Percentiles rank a stretch among this genome's conserved stretches.
phyloP scores from a whole-genome alignment of 1,140 invertebrate genomes.

The Drosophila albomicans region DNA sequence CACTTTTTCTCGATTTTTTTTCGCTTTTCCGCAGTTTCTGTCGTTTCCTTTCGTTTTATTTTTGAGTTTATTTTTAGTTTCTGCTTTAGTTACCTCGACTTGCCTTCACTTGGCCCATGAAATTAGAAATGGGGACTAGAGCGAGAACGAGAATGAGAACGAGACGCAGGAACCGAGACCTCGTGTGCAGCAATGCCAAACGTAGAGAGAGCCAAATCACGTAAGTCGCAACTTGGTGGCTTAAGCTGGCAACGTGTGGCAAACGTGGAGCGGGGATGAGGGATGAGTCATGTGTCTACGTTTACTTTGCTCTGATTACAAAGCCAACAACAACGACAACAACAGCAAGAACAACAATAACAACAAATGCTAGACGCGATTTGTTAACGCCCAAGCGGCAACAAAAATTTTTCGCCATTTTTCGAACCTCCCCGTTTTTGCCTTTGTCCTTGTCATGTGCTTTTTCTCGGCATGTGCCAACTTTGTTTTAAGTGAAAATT shows the following conservation, averaged over 20 bases:
- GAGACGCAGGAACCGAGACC: too few relatives aligned
- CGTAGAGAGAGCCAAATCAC: constrained; percentile 42
- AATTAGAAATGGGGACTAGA: not conserved
- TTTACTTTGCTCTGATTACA: constrained; percentile 78
- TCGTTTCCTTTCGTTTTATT: not conserved
- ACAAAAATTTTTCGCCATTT: constrained; percentile 6
- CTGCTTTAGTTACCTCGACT: constrained; percentile 31
- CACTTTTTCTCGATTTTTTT: constrained; percentile 10
- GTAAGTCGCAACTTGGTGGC: constrained; percentile 30
- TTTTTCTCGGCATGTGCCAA: constrained; percentile 52
- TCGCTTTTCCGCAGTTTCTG: constrained; percentile 27
- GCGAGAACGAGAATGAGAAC: too few relatives aligned
- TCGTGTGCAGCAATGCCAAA: constrained; percentile 29
- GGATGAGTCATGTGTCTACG: constrained; percentile 62
- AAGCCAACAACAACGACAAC: constrained; percentile 49
- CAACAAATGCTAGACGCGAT: constrained; percentile 43
- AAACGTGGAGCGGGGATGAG: not conserved
- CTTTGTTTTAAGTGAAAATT: constrained; percentile 80
- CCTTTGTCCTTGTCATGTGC: constrained; percentile 7
- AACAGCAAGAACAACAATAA: constrained; percentile 27
- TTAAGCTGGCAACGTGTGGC: not conserved
- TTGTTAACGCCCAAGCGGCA: constrained; percentile 61
- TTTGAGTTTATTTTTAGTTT: constrained; percentile 9
- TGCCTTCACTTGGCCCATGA: constrained; percentile 18
- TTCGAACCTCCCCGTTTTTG: not conserved